phyloP scores from a whole-genome alignment of 2,797 vertebrate species.

The Acipenser transmontanus region DNA sequence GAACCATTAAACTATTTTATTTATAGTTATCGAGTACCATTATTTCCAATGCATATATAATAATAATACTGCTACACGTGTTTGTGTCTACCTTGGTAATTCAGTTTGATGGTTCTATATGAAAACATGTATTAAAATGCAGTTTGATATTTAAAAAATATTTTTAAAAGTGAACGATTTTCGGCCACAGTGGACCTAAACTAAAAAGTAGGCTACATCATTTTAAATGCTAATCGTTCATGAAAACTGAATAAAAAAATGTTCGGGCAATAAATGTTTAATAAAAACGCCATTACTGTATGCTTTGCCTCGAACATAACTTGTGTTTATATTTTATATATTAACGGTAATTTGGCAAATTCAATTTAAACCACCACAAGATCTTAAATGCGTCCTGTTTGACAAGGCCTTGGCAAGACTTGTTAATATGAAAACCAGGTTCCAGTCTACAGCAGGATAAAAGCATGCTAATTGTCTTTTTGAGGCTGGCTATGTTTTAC shows the following conservation, averaged over 20 bases:
- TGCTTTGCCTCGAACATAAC: neutral
- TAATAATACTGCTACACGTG: too few species aligned
- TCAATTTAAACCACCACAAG: neutral
- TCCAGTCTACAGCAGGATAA: neutral
- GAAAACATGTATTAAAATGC: too few species aligned
- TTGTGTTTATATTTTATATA: neutral
- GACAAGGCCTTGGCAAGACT: neutral
- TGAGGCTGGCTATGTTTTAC: neutral
- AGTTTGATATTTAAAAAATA: too few species aligned
- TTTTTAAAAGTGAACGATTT: too few species aligned
- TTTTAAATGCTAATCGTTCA: too few species aligned
- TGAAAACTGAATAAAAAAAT: too few species aligned
- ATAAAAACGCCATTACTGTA: too few species aligned
- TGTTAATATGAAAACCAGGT: neutral
- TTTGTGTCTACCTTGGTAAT: too few species aligned
- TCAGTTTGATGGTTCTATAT: too few species aligned
- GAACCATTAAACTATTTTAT: conserved; percentile 15
- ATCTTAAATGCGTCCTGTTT: neutral
- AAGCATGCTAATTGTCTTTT: conserved; percentile 5
- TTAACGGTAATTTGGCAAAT: neutral
- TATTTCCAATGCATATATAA: neutral
- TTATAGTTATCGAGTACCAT: conserved; percentile 13
- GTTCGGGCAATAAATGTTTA: too few species aligned
- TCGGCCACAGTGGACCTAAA: too few species aligned
- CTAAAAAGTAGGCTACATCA: too few species aligned